phyloP scores from a whole-genome alignment of 1,140 invertebrate genomes.

The Caenorhabditis latens region DNA sequence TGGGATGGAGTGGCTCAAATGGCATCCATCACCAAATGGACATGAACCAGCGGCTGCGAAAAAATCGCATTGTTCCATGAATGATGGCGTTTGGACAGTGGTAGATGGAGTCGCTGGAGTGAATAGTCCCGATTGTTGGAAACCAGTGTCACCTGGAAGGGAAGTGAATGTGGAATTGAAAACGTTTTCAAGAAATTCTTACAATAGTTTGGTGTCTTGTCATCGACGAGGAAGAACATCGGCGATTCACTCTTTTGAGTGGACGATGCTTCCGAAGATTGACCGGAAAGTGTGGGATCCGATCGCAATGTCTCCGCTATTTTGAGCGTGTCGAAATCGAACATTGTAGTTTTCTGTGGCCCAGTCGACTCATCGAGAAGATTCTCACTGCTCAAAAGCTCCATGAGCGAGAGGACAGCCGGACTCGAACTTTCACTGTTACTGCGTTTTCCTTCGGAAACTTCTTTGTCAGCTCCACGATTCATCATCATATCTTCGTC shows the following conservation, averaged over 20 bases:
- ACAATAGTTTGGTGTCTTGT: not conserved
- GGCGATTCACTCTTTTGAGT: not conserved
- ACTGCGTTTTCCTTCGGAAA: not conserved
- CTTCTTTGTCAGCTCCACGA: not conserved
- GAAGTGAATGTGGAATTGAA: not conserved
- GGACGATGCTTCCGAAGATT: slow-evolving; percentile 1
- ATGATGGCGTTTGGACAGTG: not conserved
- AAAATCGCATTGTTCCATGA: slow-evolving; percentile 49
- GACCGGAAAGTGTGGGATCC: not conserved
- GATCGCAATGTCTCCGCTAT: slow-evolving; percentile 13
- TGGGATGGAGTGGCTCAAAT: not conserved
- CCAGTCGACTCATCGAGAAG: not conserved
- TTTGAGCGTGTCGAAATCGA: slow-evolving; percentile 42
- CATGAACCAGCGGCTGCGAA: slow-evolving; percentile 43
- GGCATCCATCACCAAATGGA: slow-evolving; percentile 52
- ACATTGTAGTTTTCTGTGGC: not conserved
- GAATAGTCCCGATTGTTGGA: not conserved
- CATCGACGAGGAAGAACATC: not conserved
- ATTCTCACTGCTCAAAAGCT: slow-evolving; percentile 41
- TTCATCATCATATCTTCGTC: not conserved
- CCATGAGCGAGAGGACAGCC: not conserved
- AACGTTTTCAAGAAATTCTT: not conserved
- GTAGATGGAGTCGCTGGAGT: not conserved
- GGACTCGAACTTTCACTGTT: slow-evolving; percentile 18
- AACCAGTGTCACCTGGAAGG: not conserved